These are phyloP conservation scores for Eupeodes luniger DNA, from an alignment of 2,888 invertebrate species.

Conservation along the genomic window DNA sequence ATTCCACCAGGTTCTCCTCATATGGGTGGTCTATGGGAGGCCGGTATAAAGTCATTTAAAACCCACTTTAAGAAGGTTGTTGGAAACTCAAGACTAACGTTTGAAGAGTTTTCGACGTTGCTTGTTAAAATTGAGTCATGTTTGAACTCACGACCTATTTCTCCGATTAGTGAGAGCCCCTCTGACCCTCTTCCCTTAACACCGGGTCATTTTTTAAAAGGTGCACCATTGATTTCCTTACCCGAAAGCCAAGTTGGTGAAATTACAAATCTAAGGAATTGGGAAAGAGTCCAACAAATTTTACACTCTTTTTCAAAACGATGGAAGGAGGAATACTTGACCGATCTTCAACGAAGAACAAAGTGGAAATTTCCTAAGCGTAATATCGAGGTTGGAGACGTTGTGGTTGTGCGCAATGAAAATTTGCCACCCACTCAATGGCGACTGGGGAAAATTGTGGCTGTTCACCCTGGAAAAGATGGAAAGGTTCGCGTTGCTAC, in stretches of 20 bases:
- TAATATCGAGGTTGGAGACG: constrained; percentile 1
- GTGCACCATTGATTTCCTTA: too few species aligned
- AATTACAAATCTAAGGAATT: neutral
- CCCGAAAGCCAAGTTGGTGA: neutral
- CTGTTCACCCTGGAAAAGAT: constrained; percentile 24
- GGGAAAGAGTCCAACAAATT: constrained; percentile 13
- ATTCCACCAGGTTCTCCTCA: too few species aligned
- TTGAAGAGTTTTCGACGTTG: too few species aligned
- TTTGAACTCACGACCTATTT: too few species aligned
- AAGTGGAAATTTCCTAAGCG: constrained; percentile 27
- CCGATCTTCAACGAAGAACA: constrained; percentile 28
- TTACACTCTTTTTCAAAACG: constrained; percentile 13
- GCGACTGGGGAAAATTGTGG: constrained; percentile 1
- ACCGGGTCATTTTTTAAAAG: too few species aligned
- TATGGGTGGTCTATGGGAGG: too few species aligned
- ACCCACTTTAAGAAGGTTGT: too few species aligned
- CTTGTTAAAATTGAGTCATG: too few species aligned
- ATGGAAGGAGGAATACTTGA: constrained; percentile 32
- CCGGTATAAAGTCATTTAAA: too few species aligned
- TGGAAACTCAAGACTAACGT: too few species aligned
- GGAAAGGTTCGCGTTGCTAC: constrained; percentile 22
- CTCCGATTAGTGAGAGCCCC: too few species aligned
- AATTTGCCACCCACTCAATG: constrained; percentile 26
- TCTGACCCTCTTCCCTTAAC: too few species aligned
- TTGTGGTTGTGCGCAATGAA: constrained; percentile 26